A percentile compares a stretch with the other conserved stretches of the same genome.
Evolutionary conservation across 1,140 invertebrate species (phyloP).

Genomic region (Nomia melanderi): DNA sequence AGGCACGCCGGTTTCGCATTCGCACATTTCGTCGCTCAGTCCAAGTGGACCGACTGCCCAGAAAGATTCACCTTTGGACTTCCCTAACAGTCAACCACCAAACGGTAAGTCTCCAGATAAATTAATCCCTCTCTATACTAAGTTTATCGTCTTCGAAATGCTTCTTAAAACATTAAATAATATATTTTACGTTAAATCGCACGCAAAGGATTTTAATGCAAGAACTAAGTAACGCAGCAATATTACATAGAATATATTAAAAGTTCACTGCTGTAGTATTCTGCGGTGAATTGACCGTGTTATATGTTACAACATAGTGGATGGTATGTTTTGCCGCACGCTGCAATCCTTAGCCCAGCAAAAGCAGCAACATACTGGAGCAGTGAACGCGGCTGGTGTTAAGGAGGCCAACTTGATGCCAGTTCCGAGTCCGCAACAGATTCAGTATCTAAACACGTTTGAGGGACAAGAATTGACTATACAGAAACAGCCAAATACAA

Average conservation of each 20-base stretch:
- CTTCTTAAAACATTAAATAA: constrained; percentile 7
- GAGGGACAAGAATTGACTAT: constrained; percentile 98
- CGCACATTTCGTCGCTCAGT: constrained; percentile 83
- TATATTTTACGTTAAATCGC: constrained; percentile 31
- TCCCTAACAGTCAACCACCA: constrained; percentile 75
- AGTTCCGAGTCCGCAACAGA: constrained; percentile 97
- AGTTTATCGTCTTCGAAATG: background rate
- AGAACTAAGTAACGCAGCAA: constrained; percentile 31
- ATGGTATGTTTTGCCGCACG: constrained; percentile 90
- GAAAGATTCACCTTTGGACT: constrained; percentile 76
- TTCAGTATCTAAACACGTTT: constrained; percentile 96
- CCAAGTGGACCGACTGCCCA: constrained; percentile 76
- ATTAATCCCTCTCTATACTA: constrained; percentile 1
- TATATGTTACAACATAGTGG: constrained; percentile 80
- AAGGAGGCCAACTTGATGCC: constrained; percentile 97
- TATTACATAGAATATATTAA: constrained; percentile 25
- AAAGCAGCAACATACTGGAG: constrained; percentile 83
- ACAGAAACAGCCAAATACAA: constrained; percentile 97
- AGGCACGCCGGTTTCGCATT: constrained; percentile 86
- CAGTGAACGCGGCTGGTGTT: constrained; percentile 77
- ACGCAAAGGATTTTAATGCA: constrained; percentile 33
- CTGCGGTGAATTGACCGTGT: constrained; percentile 28
- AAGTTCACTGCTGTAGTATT: constrained; percentile 30
- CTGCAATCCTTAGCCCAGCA: constrained; percentile 90
- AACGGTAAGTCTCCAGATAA: constrained; percentile 70